These are phyloP conservation scores for Melanotaenia duboulayi DNA, from an alignment of 2,113 vertebrate species.

Conservation along the genomic window DNA sequence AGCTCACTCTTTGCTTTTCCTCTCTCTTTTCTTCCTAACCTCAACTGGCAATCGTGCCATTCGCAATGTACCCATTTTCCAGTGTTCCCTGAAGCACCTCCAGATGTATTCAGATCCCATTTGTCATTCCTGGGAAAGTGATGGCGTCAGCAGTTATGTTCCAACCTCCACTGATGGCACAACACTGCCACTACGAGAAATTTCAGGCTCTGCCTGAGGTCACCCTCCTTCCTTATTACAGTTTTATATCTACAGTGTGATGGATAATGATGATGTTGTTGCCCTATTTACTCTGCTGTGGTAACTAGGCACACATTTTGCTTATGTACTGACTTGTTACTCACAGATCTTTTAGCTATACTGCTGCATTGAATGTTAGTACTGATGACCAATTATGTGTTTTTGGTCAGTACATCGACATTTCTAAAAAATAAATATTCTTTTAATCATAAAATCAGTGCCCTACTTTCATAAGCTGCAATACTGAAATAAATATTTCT, in stretches of 20 bases:
- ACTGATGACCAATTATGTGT: background rate
- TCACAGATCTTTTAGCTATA: constrained; percentile 16
- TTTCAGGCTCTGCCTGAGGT: constrained; percentile 65
- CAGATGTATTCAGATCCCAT: constrained; percentile 80
- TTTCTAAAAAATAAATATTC: too few species aligned
- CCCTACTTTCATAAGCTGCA: too few species aligned
- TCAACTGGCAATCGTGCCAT: constrained; percentile 67
- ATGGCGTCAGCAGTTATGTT: constrained; percentile 80
- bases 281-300: constrained; percentile 71
- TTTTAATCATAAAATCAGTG: too few species aligned
- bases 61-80: constrained; percentile 69
- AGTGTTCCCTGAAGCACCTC: constrained; percentile 73
- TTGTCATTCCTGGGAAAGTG: constrained; percentile 80
- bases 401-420: background rate
- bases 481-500: too few species aligned
- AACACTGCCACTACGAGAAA: constrained; percentile 45
- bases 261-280: constrained; percentile 72
- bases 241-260: constrained; percentile 68
- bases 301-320: constrained; percentile 34
- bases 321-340: constrained; percentile 24
- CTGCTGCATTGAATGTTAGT: constrained; percentile 11
- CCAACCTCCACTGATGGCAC: constrained; percentile 60
- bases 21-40: constrained; percentile 53
- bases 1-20: constrained; percentile 33
- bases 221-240: constrained; percentile 71